These are phyloP conservation scores for Lamellibrachia luymesi DNA, from an alignment of 1,140 invertebrate species.

Conservation along the genomic window DNA sequence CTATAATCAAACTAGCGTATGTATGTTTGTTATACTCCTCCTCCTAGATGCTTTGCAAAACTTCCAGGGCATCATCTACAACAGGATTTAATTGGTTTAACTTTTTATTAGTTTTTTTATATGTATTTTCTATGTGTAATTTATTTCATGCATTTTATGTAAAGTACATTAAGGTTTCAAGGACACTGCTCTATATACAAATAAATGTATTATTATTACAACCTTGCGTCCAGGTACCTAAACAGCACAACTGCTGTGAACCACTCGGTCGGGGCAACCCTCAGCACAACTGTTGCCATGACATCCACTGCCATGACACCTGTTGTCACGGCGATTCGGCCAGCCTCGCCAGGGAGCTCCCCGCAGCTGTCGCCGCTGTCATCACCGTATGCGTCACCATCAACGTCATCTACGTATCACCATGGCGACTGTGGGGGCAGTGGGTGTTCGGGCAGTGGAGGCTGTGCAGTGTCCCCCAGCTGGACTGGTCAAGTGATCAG, in stretches of 20 bases:
- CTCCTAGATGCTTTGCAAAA: too few relatives aligned
- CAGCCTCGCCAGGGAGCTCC: conserved; percentile 26
- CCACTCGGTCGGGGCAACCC: background rate
- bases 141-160: too few relatives aligned
- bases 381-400: conserved; percentile 7
- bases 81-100: too few relatives aligned
- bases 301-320: conserved; percentile 11
- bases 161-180: too few relatives aligned
- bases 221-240: background rate
- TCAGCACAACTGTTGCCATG: background rate
- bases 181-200: too few relatives aligned
- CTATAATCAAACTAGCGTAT: too few relatives aligned
- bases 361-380: conserved; percentile 29
- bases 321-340: conserved; percentile 7
- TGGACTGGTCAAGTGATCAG: background rate
- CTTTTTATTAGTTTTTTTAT: too few relatives aligned
- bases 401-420: conserved; percentile 23
- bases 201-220: too few relatives aligned
- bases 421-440: background rate
- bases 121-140: too few relatives aligned
- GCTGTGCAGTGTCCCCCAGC: conserved; percentile 31
- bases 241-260: background rate
- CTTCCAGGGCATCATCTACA: too few relatives aligned
- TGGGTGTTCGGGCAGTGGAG: conserved; percentile 12
- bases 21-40: too few relatives aligned